Percentiles rank a stretch among this genome's conserved stretches.
These are phyloP conservation scores for Orthosia gothica DNA, from an alignment of 2,888 invertebrate species.

Conservation along the genomic window DNA sequence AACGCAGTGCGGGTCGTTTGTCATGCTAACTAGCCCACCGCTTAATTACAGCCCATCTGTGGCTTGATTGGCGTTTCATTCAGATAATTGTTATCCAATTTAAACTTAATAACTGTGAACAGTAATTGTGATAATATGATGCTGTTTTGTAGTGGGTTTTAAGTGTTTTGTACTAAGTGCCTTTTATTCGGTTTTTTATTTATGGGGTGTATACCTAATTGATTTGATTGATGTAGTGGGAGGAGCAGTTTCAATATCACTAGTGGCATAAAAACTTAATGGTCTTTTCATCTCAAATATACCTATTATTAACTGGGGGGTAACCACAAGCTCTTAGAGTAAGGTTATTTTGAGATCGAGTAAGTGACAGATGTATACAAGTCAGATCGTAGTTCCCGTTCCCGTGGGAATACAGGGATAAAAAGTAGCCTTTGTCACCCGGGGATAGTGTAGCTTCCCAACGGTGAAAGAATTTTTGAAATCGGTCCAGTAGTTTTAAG, in stretches of 20 bases:
- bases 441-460: too few species aligned
- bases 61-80: conserved; percentile 82
- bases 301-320: not conserved
- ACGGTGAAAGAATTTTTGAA: too few species aligned
- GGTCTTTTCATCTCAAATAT: not conserved
- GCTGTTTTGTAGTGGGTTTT: conserved; percentile 46
- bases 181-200: conserved; percentile 44
- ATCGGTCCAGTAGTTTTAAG: too few species aligned
- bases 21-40: conserved; percentile 81
- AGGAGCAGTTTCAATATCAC: not conserved
- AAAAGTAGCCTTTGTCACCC: too few species aligned
- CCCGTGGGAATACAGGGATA: too few species aligned
- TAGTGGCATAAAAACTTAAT: not conserved
- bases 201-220: conserved; percentile 26
- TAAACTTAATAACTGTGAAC: conserved; percentile 75
- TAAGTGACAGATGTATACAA: too few species aligned
- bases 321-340: too few species aligned
- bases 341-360: too few species aligned
- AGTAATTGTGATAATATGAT: conserved; percentile 64
- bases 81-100: conserved; percentile 81
- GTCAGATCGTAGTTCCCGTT: too few species aligned
- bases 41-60: conserved; percentile 79
- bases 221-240: conserved; percentile 16
- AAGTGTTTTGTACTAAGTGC: conserved; percentile 36
- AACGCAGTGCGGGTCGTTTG: conserved; percentile 75